Base-by-base conservation (phyloP, 1,140 invertebrate species). In the Drosophila repleta region DNA sequence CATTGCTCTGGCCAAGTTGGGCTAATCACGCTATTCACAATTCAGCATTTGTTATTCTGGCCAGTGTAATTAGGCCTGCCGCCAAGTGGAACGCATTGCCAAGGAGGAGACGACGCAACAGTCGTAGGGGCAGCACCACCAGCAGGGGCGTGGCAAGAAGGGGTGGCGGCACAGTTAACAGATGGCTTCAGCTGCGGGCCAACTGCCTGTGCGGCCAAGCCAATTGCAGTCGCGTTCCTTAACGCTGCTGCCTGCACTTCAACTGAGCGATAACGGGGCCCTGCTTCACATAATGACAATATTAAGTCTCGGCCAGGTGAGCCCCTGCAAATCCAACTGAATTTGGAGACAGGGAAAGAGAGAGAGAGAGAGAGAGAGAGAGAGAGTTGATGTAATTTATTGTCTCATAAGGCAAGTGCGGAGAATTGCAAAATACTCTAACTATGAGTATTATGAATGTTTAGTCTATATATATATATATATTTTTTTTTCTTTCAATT, bases 31-130 rank as follows among this genome's bases (percentile, higher is more conserved):
- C 76, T 73, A 76, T 57, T 65, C 64, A 61, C 41, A 46, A 61
- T 60, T 68, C 65, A 24, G 24, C 18, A 46, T 56, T 63, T 24
- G 45, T 48, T 29, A 69, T 69, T 48, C 67, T n/a, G 48, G 18
- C 11, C 81, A 84, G 87, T 77, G 82, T 84, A 84, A 84, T 84
- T 84, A 87, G 80, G 80, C 81, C 80, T 85, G 81, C 78, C 62
- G 82, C 78, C 81, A 84, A 87, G 81, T 84, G 81, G 82, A 84
- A 81, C 82, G 76, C 77, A 81, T 67, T 74, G 79, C 60, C 41
- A 49, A 18, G 71, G 53, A 58, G 75, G 57, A 69, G 61, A 53
- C 49, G 65, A 29, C 15, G 56, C 26, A 24, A 24, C 4, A 4
- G 4, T 24, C 24, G 24, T 24, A 24, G 24, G 24, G 24, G 29